Conservation (phyloP, 2,113 vertebrate species). For the Dipodomys merriami region DNA sequence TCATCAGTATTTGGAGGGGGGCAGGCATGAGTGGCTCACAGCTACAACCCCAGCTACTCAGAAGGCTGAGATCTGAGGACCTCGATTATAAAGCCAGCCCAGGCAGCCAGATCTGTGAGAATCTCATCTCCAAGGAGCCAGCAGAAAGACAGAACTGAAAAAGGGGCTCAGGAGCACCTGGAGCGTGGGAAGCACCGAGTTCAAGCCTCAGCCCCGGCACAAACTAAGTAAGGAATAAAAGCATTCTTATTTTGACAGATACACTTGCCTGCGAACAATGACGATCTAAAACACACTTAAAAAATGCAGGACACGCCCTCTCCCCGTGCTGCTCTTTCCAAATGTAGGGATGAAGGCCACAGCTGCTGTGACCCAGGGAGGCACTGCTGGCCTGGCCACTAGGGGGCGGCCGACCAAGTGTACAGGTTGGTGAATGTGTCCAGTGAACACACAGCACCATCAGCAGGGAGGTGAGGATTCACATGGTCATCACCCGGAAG, state of each 20-base stretch:
- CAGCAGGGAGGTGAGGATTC: neutral
- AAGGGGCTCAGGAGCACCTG: too few relatives aligned
- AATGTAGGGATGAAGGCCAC: neutral
- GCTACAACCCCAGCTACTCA: too few relatives aligned
- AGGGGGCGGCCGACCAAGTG: neutral
- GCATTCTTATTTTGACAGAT: slow-evolving; percentile 12
- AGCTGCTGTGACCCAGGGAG: neutral
- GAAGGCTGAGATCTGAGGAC: too few relatives aligned
- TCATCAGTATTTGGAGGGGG: too few relatives aligned
- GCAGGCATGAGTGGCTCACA: too few relatives aligned
- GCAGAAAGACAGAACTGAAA: too few relatives aligned
- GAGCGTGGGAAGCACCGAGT: too few relatives aligned
- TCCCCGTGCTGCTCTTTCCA: neutral
- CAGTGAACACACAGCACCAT: neutral
- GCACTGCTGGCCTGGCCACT: neutral
- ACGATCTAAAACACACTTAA: neutral
- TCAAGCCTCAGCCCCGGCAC: too few relatives aligned
- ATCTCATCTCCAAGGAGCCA: too few relatives aligned
- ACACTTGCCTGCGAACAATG: neutral
- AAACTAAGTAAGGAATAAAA: neutral
- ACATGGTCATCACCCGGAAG: neutral
- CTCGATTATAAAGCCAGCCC: too few relatives aligned
- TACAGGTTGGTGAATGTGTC: neutral
- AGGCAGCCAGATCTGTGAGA: too few relatives aligned
- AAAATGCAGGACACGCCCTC: neutral